Evolutionary conservation across 2,113 vertebrate genomes (phyloP).

Genomic region (Australoheros scitulus): DNA sequence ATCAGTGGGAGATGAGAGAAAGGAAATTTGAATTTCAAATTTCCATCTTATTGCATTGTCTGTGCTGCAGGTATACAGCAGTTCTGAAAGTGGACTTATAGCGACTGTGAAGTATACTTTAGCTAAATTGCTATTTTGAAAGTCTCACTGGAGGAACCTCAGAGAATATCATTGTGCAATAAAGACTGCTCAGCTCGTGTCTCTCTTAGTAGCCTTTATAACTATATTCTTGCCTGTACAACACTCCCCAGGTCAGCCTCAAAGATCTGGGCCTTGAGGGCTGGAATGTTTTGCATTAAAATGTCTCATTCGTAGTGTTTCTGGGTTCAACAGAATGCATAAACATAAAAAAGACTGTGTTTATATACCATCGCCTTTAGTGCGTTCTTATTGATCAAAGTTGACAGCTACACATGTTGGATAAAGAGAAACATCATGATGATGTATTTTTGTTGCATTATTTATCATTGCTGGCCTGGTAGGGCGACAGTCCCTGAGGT

Average conservation of each 20-base stretch:
- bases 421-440: slow-evolving; percentile 76
- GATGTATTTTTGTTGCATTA: slow-evolving; percentile 80
- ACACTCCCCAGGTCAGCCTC: slow-evolving; percentile 54
- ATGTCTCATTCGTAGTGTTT: slow-evolving; percentile 42
- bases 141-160: slow-evolving; percentile 18
- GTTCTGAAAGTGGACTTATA: slow-evolving; percentile 34
- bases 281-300: slow-evolving; percentile 50
- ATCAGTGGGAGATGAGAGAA: slow-evolving; percentile 54
- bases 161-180: slow-evolving; percentile 32
- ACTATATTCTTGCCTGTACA: slow-evolving; percentile 15
- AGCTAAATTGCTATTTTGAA: slow-evolving; percentile 53
- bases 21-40: slow-evolving; percentile 72
- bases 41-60: slow-evolving; percentile 54
- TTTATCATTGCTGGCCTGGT: slow-evolving; percentile 71
- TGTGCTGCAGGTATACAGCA: slow-evolving; percentile 27
- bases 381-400: slow-evolving; percentile 78
- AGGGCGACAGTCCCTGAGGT: slow-evolving; percentile 71
- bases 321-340: slow-evolving; percentile 50
- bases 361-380: slow-evolving; percentile 59
- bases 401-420: slow-evolving; percentile 81
- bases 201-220: neutral
- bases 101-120: slow-evolving; percentile 36
- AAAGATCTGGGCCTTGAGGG: slow-evolving; percentile 29
- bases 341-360: slow-evolving; percentile 61
- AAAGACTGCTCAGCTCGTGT: neutral